These are phyloP conservation scores for Leptogaster cylindrica DNA, from an alignment of 2,888 invertebrate species.

Conservation along the genomic window DNA sequence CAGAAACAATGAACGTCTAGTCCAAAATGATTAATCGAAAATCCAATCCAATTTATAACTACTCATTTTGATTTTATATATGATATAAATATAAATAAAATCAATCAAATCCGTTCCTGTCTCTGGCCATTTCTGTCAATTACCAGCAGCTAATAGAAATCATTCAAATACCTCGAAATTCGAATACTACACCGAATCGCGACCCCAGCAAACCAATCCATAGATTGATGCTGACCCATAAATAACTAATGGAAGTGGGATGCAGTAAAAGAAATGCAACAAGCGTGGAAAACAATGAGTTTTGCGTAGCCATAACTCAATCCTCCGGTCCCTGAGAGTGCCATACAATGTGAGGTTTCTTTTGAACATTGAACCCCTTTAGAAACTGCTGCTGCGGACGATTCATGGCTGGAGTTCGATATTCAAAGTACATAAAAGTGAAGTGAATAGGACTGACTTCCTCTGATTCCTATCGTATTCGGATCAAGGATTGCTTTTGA, in stretches of 20 bases:
- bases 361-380: conserved; percentile 1
- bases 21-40: no score
- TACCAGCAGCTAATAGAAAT: no score
- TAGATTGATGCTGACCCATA: conserved; percentile 17
- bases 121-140: no score
- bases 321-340: neutral
- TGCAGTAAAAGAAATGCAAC: conserved; percentile 33
- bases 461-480: conserved; percentile 30
- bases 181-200: no score
- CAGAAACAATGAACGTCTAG: no score
- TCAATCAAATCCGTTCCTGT: no score
- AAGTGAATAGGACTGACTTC: conserved; percentile 35
- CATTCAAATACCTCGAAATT: no score
- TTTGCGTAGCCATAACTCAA: conserved; percentile 20
- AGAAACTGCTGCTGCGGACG: conserved; percentile 18
- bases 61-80: no score
- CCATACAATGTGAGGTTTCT: conserved; percentile 26
- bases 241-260: conserved; percentile 11
- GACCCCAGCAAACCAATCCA: no score
- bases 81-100: no score
- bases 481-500: conserved; percentile 27
- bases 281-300: conserved; percentile 16
- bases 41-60: no score
- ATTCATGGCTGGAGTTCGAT: conserved; percentile 34
- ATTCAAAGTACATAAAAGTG: no score